Conservation (phyloP, 2,888 invertebrate species). For the Hirudinaria manillensis region DNA sequence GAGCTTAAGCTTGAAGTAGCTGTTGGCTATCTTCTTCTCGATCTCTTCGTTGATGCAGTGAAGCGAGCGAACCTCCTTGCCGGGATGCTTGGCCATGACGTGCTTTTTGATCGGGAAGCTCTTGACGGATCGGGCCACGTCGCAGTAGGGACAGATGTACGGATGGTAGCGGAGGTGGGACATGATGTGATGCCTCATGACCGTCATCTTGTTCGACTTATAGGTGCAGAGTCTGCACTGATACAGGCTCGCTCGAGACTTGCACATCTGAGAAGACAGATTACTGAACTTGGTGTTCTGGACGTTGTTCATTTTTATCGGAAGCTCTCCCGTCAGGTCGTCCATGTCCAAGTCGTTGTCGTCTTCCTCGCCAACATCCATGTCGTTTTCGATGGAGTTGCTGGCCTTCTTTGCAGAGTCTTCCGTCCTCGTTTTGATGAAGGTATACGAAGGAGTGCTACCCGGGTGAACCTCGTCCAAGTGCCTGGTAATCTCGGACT, state of each 20-base stretch:
- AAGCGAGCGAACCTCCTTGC: slow-evolving; percentile 28
- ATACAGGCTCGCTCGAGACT: slow-evolving; percentile 25
- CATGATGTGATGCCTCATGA: slow-evolving; percentile 38
- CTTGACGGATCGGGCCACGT: slow-evolving; percentile 31
- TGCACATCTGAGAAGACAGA: slow-evolving; percentile 6
- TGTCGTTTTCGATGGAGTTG: not conserved
- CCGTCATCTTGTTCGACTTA: slow-evolving; percentile 30
- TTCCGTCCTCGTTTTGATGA: not conserved
- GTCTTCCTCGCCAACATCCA: not conserved
- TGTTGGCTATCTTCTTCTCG: slow-evolving; percentile 34
- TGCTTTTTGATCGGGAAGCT: slow-evolving; percentile 37
- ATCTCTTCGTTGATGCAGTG: slow-evolving; percentile 28
- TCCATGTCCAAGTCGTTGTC: slow-evolving; percentile 8
- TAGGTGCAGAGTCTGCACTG: slow-evolving; percentile 33
- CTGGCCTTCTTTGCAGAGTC: not conserved
- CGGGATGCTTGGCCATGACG: slow-evolving; percentile 34
- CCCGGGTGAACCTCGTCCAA: slow-evolving; percentile 16
- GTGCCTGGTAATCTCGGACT: slow-evolving; percentile 24
- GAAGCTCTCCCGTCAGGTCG: not conserved
- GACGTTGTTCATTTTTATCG: slow-evolving; percentile 27
- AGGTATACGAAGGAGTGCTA: not conserved
- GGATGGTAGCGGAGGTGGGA: slow-evolving; percentile 37
- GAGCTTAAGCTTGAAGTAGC: slow-evolving; percentile 24
- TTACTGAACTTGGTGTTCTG: slow-evolving; percentile 29
- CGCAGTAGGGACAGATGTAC: slow-evolving; percentile 36